These are phyloP conservation scores for Periplaneta americana DNA, from an alignment of 1,140 invertebrate species.

Conservation along the genomic window DNA sequence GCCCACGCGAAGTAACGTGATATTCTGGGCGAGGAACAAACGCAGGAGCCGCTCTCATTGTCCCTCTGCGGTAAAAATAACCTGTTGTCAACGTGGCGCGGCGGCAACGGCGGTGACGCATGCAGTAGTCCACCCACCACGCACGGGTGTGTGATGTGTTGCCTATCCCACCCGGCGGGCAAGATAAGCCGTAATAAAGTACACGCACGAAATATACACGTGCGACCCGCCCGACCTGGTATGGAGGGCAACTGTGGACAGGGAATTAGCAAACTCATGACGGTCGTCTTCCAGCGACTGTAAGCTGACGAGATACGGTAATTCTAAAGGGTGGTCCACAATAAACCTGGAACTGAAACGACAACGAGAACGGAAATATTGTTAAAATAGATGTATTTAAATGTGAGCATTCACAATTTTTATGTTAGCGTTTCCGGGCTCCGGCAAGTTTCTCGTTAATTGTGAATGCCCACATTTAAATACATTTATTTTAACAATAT, in stretches of 20 bases:
- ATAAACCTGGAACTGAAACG: too few species aligned
- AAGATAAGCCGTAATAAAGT: background rate
- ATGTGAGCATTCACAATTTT: too few species aligned
- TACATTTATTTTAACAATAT: too few species aligned
- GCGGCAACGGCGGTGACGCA: background rate
- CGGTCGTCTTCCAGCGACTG: too few species aligned
- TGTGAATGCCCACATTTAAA: too few species aligned
- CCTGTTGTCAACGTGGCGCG: background rate
- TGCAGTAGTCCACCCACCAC: background rate
- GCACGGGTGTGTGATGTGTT: background rate
- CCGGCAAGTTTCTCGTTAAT: too few species aligned
- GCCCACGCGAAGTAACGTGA: background rate
- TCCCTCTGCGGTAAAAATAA: background rate
- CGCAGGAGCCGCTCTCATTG: background rate
- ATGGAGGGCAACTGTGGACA: too few species aligned
- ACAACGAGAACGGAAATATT: too few species aligned
- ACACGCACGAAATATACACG: background rate
- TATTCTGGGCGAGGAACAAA: background rate
- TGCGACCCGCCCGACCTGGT: background rate
- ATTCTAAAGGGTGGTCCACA: too few species aligned
- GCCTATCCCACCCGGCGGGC: background rate
- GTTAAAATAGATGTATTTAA: too few species aligned
- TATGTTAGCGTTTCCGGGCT: too few species aligned
- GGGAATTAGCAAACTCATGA: background rate
- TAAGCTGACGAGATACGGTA: too few species aligned